A percentile compares a stretch with the other conserved stretches of the same genome.
phyloP scores from a whole-genome alignment of 2,888 invertebrate genomes.

The Mesorhabditis sp. region DNA sequence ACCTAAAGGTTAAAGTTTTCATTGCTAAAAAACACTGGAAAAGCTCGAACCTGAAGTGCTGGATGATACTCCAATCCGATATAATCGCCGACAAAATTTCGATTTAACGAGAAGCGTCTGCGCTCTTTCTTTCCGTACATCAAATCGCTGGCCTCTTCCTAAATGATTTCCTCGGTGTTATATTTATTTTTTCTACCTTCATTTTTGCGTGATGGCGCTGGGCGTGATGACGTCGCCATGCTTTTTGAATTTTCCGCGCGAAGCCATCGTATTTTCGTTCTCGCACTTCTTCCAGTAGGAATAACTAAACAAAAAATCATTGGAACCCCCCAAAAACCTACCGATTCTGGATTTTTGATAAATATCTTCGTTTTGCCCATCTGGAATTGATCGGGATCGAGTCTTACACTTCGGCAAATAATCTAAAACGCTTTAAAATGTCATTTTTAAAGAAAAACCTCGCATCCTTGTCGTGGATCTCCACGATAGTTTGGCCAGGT shows the following conservation, averaged over 20 bases:
- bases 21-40: conserved; percentile 23
- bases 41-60: conserved; percentile 59
- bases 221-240: conserved; percentile 69
- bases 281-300: conserved; percentile 69
- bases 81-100: conserved; percentile 71
- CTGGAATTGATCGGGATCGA: conserved; percentile 69
- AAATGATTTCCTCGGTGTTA: not conserved
- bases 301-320: conserved; percentile 63
- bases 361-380: conserved; percentile 70
- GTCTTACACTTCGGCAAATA: conserved; percentile 66
- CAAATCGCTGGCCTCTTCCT: conserved; percentile 61
- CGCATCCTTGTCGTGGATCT: conserved; percentile 64
- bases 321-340: conserved; percentile 51
- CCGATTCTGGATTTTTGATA: conserved; percentile 70
- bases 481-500: conserved; percentile 66
- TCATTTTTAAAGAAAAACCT: conserved; percentile 62
- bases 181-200: conserved; percentile 60
- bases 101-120: conserved; percentile 67
- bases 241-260: conserved; percentile 70
- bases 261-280: conserved; percentile 70
- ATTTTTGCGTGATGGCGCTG: conserved; percentile 66
- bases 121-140: conserved; percentile 67
- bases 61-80: conserved; percentile 69
- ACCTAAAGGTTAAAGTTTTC: conserved; percentile 38
- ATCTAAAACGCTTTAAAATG: conserved; percentile 59